phyloP scores from a whole-genome alignment of 2,113 vertebrate genomes.

The Semnornis frantzii region DNA sequence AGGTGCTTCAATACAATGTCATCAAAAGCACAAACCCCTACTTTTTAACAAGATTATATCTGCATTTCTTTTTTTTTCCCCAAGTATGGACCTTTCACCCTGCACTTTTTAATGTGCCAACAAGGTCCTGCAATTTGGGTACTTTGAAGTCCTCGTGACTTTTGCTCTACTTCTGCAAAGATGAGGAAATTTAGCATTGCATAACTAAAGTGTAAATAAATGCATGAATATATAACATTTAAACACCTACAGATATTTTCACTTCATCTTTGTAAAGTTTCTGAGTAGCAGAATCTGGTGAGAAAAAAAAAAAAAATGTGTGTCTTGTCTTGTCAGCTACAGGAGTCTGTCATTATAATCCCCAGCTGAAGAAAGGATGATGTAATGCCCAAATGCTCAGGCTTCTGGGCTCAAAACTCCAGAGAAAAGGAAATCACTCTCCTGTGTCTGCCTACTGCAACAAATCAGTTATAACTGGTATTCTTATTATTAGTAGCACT shows the following conservation, averaged over 20 bases:
- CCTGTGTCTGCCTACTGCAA: neutral
- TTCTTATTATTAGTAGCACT: neutral
- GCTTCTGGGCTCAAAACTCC: neutral
- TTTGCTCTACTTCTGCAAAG: slow-evolving; percentile 66
- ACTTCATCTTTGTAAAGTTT: slow-evolving; percentile 67
- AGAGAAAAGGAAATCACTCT: neutral
- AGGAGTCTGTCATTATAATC: slow-evolving; percentile 56
- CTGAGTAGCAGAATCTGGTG: slow-evolving; percentile 65
- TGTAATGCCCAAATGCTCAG: slow-evolving; percentile 55
- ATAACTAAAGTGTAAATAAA: slow-evolving; percentile 70
- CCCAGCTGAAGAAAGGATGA: slow-evolving; percentile 29
- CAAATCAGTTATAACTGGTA: neutral
- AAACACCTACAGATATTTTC: slow-evolving; percentile 72
- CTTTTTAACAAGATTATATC: neutral
- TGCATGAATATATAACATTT: slow-evolving; percentile 56
- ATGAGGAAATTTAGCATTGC: slow-evolving; percentile 66
- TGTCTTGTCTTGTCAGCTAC: slow-evolving; percentile 56
- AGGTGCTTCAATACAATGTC: neutral
- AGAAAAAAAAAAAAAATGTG: slow-evolving; percentile 37
- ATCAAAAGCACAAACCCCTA: neutral
- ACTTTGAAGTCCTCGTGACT: slow-evolving; percentile 62
- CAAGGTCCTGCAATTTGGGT: slow-evolving; percentile 9
- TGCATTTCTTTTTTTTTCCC: neutral
- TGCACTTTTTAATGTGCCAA: neutral
- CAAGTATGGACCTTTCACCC: neutral